A percentile compares a stretch with the other conserved stretches of the same genome.
phyloP scores from a whole-genome alignment of 2,888 invertebrate species.

The Punctoribates punctum region DNA sequence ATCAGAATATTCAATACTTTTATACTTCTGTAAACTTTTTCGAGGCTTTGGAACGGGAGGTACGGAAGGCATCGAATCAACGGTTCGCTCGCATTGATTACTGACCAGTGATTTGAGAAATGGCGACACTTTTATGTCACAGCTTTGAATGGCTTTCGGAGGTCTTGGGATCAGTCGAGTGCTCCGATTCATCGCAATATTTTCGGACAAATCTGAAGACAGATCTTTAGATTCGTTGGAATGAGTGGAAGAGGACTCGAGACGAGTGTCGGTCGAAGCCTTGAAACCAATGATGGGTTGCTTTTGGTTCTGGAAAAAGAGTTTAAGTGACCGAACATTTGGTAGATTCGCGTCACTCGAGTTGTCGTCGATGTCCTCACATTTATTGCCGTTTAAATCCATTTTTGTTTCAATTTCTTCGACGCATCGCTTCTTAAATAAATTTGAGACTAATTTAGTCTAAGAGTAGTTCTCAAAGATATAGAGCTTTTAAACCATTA shows the following conservation, averaged over 20 bases:
- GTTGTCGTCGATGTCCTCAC: background rate
- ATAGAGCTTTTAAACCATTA: no score
- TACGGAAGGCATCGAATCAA: background rate
- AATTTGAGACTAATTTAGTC: no score
- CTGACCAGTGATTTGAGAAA: background rate
- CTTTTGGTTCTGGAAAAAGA: constrained; percentile 20
- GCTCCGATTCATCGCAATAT: background rate
- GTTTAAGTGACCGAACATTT: constrained; percentile 21
- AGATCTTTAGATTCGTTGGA: background rate
- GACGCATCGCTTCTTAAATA: no score
- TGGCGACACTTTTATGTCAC: constrained; percentile 13
- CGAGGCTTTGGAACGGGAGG: constrained; percentile 2
- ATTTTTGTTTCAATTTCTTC: no score
- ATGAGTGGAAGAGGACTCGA: background rate
- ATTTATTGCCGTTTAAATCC: no score
- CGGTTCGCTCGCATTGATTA: background rate
- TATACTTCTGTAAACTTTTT: constrained; percentile 11
- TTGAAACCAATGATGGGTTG: constrained; percentile 5
- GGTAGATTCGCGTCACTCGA: background rate
- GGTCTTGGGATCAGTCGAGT: background rate
- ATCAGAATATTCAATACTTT: background rate
- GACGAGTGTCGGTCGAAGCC: background rate
- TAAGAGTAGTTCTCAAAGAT: no score
- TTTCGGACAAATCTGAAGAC: background rate
- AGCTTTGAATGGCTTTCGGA: background rate